These are phyloP conservation scores for Parnassius smintheus DNA, from an alignment of 2,888 invertebrate species.

Conservation along the genomic window DNA sequence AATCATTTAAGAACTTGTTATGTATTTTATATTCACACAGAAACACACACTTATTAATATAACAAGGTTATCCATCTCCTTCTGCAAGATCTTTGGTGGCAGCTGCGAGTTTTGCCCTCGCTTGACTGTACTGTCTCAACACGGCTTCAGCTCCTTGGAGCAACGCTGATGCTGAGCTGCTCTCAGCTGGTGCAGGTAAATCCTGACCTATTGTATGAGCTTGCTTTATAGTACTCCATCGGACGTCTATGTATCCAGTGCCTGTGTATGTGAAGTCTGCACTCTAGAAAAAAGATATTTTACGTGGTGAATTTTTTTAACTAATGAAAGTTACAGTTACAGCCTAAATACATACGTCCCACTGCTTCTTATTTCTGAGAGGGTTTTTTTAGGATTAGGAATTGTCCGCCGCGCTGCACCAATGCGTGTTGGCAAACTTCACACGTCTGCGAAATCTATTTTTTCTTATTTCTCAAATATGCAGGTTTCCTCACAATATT, in stretches of 20 bases:
- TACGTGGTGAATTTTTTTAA: too few relatives aligned
- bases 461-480: too few relatives aligned
- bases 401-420: too few relatives aligned
- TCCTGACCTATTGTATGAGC: constrained; percentile 33
- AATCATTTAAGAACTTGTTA: background rate
- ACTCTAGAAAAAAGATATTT: constrained; percentile 41
- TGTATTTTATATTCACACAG: background rate
- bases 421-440: too few relatives aligned
- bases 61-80: constrained; percentile 17
- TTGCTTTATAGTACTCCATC: constrained; percentile 50
- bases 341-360: too few relatives aligned
- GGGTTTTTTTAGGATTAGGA: too few relatives aligned
- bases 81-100: constrained; percentile 48
- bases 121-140: constrained; percentile 53
- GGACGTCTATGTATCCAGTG: constrained; percentile 49
- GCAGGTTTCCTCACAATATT: too few relatives aligned
- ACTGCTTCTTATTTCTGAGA: too few relatives aligned
- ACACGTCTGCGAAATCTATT: too few relatives aligned
- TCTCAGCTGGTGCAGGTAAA: background rate
- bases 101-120: constrained; percentile 53
- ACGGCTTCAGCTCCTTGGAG: constrained; percentile 61
- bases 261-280: constrained; percentile 47
- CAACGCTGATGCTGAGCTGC: constrained; percentile 40
- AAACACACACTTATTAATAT: background rate
- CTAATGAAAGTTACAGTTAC: too few relatives aligned